Evolutionary conservation across 23 tunicate genomes (phyloP).

Genomic region (Phallusia fumigata): DNA sequence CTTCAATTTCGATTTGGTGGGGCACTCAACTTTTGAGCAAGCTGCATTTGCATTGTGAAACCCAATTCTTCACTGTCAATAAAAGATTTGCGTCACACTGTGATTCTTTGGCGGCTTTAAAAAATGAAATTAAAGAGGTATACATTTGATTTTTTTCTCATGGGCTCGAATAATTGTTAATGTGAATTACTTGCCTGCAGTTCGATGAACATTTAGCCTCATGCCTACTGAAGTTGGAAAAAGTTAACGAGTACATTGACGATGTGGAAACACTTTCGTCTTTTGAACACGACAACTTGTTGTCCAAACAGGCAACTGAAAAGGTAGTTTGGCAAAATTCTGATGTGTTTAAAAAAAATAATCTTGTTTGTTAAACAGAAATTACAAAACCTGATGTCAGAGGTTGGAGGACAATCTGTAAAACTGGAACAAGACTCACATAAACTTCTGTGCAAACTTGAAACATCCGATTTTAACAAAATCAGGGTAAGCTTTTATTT

Average conservation of each 20-base stretch:
- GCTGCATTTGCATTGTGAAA: neutral
- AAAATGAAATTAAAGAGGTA: neutral
- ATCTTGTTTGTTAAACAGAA: neutral
- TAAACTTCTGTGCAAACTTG: neutral
- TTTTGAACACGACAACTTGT: neutral
- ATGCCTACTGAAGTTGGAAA: neutral
- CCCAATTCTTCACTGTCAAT: neutral
- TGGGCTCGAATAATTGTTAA: no score
- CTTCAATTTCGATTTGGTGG: neutral
- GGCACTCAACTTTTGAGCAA: conserved; percentile 1
- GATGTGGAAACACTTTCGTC: neutral
- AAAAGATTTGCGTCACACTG: neutral
- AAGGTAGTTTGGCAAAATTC: neutral
- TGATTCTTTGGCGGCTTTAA: neutral
- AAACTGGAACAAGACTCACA: conserved; percentile 2
- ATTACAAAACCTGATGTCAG: neutral
- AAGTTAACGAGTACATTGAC: neutral
- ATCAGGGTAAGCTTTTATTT: neutral
- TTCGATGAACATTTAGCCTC: neutral
- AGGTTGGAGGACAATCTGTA: neutral
- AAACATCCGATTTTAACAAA: neutral
- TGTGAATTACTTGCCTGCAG: neutral
- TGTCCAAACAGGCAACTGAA: neutral
- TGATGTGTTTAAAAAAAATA: neutral
- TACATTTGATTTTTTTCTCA: no score